Evolutionary conservation across 2,797 vertebrate genomes (phyloP).

Genomic region (Eidolon dupreanum): DNA sequence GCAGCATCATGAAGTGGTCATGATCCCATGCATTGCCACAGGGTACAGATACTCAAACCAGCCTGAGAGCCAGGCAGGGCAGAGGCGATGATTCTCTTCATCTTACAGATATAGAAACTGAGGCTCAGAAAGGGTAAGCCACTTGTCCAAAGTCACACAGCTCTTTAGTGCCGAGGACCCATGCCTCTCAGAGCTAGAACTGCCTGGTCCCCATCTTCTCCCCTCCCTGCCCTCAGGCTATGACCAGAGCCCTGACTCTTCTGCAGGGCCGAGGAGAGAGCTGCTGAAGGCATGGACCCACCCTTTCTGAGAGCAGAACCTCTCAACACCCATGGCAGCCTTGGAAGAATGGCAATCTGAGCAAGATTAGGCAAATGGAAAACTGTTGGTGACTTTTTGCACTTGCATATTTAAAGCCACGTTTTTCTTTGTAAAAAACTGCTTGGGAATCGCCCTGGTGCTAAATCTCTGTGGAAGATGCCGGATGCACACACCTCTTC

Average conservation of each 20-base stretch:
- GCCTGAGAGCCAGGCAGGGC: neutral
- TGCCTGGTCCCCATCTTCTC: neutral
- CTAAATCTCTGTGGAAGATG: neutral
- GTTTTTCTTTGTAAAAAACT: constrained; percentile 1
- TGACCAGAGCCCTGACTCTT: neutral
- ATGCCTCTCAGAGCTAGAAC: neutral
- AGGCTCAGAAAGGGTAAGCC: neutral
- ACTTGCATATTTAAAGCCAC: constrained; percentile 22
- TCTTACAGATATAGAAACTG: neutral
- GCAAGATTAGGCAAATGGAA: neutral
- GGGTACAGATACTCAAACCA: neutral
- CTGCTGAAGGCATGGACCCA: neutral
- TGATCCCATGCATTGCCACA: accelerated
- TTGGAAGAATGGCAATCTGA: neutral
- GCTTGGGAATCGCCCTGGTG: neutral
- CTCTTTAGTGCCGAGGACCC: neutral
- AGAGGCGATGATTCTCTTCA: neutral
- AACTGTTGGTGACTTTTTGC: neutral
- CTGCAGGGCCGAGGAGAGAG: neutral
- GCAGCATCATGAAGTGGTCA: neutral
- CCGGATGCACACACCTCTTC: neutral
- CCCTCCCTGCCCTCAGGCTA: neutral
- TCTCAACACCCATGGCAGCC: neutral
- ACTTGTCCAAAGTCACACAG: neutral
- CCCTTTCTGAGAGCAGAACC: neutral